These are phyloP conservation scores for Patella ulyssiponensis DNA, from an alignment of 2,888 invertebrate species.

Conservation along the genomic window DNA sequence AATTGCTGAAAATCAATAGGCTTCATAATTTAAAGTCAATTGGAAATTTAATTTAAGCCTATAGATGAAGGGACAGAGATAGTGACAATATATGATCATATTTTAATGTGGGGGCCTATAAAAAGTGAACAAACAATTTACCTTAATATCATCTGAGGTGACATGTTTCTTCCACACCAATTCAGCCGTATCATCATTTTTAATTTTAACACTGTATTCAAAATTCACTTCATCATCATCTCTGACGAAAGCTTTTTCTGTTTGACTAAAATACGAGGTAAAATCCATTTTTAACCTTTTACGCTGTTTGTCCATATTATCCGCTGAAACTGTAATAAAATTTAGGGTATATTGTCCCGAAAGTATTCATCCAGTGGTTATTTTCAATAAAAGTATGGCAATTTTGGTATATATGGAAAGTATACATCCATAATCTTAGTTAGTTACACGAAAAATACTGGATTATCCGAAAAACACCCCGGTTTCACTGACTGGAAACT, in stretches of 20 bases:
- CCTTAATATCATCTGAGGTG: slow-evolving; percentile 57
- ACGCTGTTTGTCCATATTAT: slow-evolving; percentile 53
- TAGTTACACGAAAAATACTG: too few species aligned
- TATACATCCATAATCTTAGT: not conserved
- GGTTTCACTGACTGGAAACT: too few species aligned
- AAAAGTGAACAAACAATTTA: slow-evolving; percentile 31
- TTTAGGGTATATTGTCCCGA: not conserved
- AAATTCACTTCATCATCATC: slow-evolving; percentile 43
- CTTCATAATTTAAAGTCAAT: too few species aligned
- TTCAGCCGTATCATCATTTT: slow-evolving; percentile 39
- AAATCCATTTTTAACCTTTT: slow-evolving; percentile 56
- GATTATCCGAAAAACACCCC: too few species aligned
- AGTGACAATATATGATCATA: too few species aligned
- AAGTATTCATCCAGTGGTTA: too few species aligned
- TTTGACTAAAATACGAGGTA: slow-evolving; percentile 53
- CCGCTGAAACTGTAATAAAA: slow-evolving; percentile 50
- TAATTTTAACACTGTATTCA: slow-evolving; percentile 51
- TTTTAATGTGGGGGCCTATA: too few species aligned
- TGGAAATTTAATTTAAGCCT: too few species aligned
- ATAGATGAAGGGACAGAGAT: too few species aligned
- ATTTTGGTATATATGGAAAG: not conserved
- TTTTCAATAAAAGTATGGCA: too few species aligned
- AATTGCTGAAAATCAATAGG: too few species aligned
- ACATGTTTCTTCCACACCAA: slow-evolving; percentile 62
- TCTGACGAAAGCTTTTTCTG: slow-evolving; percentile 57